phyloP scores from a whole-genome alignment of 1,140 invertebrate genomes.

The Apis dorsata region DNA sequence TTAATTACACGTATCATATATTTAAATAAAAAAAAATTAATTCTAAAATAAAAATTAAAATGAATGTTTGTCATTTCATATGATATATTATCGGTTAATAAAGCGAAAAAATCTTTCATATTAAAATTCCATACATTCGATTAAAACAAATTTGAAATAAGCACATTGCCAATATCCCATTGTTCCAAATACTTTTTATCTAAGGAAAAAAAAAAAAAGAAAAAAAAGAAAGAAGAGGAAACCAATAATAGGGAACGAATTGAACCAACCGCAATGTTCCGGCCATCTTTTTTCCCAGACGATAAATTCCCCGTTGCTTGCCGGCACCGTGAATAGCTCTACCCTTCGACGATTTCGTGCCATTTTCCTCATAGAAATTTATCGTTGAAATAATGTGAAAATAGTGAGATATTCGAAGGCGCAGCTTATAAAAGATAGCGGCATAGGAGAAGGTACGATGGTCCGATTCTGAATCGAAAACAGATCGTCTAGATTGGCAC shows the following conservation, averaged over 20 bases:
- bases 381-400: constrained; percentile 67
- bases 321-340: not conserved
- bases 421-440: constrained; percentile 6
- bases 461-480: constrained; percentile 29
- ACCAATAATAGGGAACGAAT: constrained; percentile 33
- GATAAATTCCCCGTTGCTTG: constrained; percentile 28
- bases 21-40: too few species aligned
- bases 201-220: not conserved
- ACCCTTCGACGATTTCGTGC: constrained; percentile 51
- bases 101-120: too few species aligned
- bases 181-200: not conserved
- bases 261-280: not conserved
- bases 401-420: constrained; percentile 56
- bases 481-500: constrained; percentile 6
- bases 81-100: too few species aligned
- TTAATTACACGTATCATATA: too few species aligned
- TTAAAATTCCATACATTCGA: too few species aligned
- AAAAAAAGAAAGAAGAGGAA: not conserved
- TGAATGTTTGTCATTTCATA: not conserved
- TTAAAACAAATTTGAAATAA: too few species aligned
- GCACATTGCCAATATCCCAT: not conserved
- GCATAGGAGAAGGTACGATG: constrained; percentile 18
- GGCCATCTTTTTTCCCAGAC: constrained; percentile 9
- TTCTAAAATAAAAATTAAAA: too few species aligned
- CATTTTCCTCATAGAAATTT: constrained; percentile 61